A percentile compares a stretch with the other conserved stretches of the same genome.
phyloP scores from a whole-genome alignment of 2,113 vertebrate species.

The Triplophysa dalaica region DNA sequence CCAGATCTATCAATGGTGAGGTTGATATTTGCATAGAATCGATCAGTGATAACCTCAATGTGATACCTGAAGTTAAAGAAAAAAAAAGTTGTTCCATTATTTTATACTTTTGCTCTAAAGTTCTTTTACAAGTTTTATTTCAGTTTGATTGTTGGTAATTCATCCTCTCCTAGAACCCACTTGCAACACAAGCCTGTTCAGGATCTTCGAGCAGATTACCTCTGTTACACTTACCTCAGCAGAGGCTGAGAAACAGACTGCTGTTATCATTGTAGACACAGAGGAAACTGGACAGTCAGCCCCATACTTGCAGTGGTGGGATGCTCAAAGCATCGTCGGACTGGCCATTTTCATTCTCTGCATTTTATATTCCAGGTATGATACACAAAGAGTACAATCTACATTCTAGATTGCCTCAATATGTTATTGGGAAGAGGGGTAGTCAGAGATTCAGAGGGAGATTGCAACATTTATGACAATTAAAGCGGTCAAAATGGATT shows the following conservation, averaged over 20 bases:
- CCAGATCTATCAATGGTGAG: too few species aligned
- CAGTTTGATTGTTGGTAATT: not conserved
- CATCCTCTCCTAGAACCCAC: slow-evolving; percentile 70
- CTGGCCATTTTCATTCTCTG: slow-evolving; percentile 84
- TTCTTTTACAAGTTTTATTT: not conserved
- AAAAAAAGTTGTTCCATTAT: too few species aligned
- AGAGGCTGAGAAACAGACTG: slow-evolving; percentile 75
- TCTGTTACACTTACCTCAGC: slow-evolving; percentile 68
- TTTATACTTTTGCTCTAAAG: too few species aligned
- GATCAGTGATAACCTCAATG: too few species aligned
- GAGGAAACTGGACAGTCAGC: slow-evolving; percentile 66
- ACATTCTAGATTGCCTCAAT: not conserved
- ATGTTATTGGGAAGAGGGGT: too few species aligned
- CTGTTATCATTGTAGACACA: slow-evolving; percentile 58
- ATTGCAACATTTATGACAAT: too few species aligned
- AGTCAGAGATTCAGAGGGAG: too few species aligned
- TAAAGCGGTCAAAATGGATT: too few species aligned
- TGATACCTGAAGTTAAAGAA: too few species aligned
- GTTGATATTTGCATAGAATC: too few species aligned
- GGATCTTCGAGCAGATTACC: slow-evolving; percentile 79
- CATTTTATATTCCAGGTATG: slow-evolving; percentile 92
- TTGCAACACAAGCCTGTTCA: slow-evolving; percentile 88
- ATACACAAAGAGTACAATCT: not conserved
- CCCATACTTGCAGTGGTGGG: slow-evolving; percentile 82
- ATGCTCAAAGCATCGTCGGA: slow-evolving; percentile 81